Evolutionary conservation across 2,888 invertebrate genomes (phyloP).

Genomic region (Heliconius erato): DNA sequence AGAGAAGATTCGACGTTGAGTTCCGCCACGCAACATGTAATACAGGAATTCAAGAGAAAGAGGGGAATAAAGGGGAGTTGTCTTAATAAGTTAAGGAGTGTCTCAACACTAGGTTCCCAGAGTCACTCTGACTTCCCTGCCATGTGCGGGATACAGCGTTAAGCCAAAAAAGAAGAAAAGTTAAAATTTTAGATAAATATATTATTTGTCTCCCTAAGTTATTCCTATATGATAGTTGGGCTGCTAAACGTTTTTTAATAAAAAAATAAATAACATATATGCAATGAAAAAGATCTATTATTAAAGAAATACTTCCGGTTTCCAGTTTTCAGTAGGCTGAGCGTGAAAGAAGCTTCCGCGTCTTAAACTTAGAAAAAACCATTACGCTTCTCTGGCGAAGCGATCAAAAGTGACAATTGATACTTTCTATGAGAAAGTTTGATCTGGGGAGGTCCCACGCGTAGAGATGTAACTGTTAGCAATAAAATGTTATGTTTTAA

Average conservation of each 20-base stretch:
- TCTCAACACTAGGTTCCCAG: neutral
- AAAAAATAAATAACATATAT: neutral
- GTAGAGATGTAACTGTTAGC: slow-evolving; percentile 30
- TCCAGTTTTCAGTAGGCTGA: slow-evolving; percentile 6
- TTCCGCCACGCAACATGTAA: too few species aligned
- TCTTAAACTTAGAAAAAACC: slow-evolving; percentile 51
- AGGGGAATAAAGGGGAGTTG: too few species aligned
- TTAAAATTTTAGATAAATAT: too few species aligned
- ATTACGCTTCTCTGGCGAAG: slow-evolving; percentile 56
- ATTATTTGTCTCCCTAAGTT: too few species aligned
- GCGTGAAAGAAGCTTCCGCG: slow-evolving; percentile 52
- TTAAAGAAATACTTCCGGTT: neutral
- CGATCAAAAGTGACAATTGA: slow-evolving; percentile 54
- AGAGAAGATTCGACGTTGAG: too few species aligned
- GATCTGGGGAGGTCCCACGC: slow-evolving; percentile 67
- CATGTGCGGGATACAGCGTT: neutral
- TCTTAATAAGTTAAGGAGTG: too few species aligned
- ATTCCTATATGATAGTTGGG: too few species aligned
- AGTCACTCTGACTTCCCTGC: neutral
- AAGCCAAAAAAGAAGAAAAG: neutral
- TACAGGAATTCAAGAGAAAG: too few species aligned
- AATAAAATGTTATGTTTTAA: neutral
- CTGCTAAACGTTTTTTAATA: neutral
- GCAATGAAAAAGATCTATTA: neutral
- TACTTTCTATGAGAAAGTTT: slow-evolving; percentile 64